These are phyloP conservation scores for Hylyphantes graminicola DNA, from an alignment of 1,140 invertebrate genomes.

Conservation along the genomic window DNA sequence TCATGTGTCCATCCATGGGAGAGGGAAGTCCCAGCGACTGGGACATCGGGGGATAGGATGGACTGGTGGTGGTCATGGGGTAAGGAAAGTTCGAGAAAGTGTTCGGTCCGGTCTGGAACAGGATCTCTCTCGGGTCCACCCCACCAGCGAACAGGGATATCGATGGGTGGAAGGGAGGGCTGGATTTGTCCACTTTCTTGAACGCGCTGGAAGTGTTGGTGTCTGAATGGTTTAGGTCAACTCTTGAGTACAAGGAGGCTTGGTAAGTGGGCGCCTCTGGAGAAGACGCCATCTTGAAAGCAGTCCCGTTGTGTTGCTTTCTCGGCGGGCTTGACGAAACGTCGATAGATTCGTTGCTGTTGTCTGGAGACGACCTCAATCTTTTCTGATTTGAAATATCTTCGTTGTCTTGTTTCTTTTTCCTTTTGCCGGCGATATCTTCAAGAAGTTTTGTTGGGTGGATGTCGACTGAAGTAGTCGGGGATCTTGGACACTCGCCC, in stretches of 20 bases:
- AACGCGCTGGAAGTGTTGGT: slow-evolving; percentile 54
- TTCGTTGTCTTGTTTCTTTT: slow-evolving; percentile 16
- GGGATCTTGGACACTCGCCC: background rate
- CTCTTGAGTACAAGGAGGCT: slow-evolving; percentile 5
- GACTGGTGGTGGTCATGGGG: slow-evolving; percentile 23
- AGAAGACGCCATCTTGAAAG: slow-evolving; percentile 28
- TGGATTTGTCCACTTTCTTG: slow-evolving; percentile 59
- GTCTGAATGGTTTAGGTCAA: background rate
- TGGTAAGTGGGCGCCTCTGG: background rate
- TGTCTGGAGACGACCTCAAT: background rate
- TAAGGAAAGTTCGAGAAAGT: slow-evolving; percentile 40
- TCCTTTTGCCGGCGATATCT: background rate
- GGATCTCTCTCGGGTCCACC: slow-evolving; percentile 39
- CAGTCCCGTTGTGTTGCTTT: slow-evolving; percentile 8
- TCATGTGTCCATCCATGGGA: slow-evolving; percentile 25
- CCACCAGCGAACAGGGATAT: slow-evolving; percentile 30
- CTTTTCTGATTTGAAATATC: background rate
- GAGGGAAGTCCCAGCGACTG: background rate
- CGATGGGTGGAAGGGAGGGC: slow-evolving; percentile 3
- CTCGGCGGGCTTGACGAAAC: background rate
- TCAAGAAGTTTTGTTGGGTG: background rate
- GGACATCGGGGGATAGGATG: slow-evolving; percentile 10
- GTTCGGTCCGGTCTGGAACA: slow-evolving; percentile 40
- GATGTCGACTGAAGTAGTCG: background rate
- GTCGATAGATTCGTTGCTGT: background rate